Percentiles rank a stretch among this genome's conserved stretches.
Conservation (phyloP, 2,888 invertebrate species). For the Venusia cambrica region DNA sequence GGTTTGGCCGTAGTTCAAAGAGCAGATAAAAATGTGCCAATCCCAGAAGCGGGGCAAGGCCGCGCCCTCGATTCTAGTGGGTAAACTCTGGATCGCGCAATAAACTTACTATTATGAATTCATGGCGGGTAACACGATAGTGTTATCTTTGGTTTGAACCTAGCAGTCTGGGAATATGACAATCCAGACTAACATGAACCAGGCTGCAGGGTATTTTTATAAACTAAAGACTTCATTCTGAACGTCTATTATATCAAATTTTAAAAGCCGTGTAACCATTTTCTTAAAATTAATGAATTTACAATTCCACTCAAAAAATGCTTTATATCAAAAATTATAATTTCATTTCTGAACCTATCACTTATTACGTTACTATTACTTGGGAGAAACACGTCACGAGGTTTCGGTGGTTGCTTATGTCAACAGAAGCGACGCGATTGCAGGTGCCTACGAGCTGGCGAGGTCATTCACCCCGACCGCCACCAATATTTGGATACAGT, state of each 20-base stretch:
- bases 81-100: constrained; percentile 53
- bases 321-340: background rate
- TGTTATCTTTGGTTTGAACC: constrained; percentile 13
- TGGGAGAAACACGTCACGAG: constrained; percentile 54
- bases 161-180: too few species aligned
- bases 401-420: constrained; percentile 58
- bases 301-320: too few species aligned
- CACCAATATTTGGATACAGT: constrained; percentile 73
- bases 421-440: constrained; percentile 71
- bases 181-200: too few species aligned
- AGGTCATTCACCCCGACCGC: constrained; percentile 68
- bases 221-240: too few species aligned
- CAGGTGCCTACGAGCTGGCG: constrained; percentile 60
- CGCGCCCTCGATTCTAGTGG: constrained; percentile 63
- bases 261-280: too few species aligned
- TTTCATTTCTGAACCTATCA: constrained; percentile 30
- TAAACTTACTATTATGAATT: constrained; percentile 50
- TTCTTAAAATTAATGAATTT: too few species aligned
- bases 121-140: constrained; percentile 35
- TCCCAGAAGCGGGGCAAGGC: constrained; percentile 72
- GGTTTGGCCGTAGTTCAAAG: constrained; percentile 58
- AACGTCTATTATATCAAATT: too few species aligned
- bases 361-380: constrained; percentile 74
- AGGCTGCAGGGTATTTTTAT: too few species aligned
- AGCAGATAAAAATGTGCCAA: constrained; percentile 75